Base-by-base conservation (phyloP, 2,888 invertebrate genomes). In the Elysia crispata region DNA sequence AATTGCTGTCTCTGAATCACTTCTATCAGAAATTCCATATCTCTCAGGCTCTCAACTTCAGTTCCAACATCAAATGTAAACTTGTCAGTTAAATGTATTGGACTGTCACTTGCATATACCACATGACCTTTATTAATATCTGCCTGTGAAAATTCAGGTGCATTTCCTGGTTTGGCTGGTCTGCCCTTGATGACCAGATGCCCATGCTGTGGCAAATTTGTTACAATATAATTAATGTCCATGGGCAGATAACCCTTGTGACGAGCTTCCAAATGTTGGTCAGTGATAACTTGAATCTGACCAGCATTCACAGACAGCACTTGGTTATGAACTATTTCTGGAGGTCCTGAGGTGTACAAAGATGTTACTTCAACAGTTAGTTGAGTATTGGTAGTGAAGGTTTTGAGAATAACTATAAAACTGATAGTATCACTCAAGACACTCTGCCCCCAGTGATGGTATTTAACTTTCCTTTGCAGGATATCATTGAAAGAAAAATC, bases 231-330 rank as follows among this genome's bases (percentile, higher is more conserved):
- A 0, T 95, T 95, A 79, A 98, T 96, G 88, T 97, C 96, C 1
- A 95, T 95, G 0, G 97, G 94, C 50, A 96, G 95, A 54, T 97
- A 96, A 89, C 98, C 98, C 0, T 95, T 95, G 92, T 98, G 97
- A 91, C 95, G 94, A 0, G 96, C 95, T 93, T 97, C 95, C 77
- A 98, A 93, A 80, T 95, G 94, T 79, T 95, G 95, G 81, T 94
- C 94, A 15, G 95, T 95, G 64, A 98, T 94, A 28, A 95, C 93
- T 30, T 96, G 95, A 89, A 96, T 96, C 0, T 96, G 96, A 0
- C 96, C 96, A 90, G 97, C 97, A 88, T 97, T 96, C 0, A 98
- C 97, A 67, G 95, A 94, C 11, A 97, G 93, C 0, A 95, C 95
- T 83, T 94, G 94, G 88, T 96, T 96, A 69, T 94, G 94, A 79